A percentile compares a stretch with the other conserved stretches of the same genome.
These are phyloP conservation scores for Drosophila mauritiana DNA, from an alignment of 1,140 invertebrate species.

Conservation along the genomic window DNA sequence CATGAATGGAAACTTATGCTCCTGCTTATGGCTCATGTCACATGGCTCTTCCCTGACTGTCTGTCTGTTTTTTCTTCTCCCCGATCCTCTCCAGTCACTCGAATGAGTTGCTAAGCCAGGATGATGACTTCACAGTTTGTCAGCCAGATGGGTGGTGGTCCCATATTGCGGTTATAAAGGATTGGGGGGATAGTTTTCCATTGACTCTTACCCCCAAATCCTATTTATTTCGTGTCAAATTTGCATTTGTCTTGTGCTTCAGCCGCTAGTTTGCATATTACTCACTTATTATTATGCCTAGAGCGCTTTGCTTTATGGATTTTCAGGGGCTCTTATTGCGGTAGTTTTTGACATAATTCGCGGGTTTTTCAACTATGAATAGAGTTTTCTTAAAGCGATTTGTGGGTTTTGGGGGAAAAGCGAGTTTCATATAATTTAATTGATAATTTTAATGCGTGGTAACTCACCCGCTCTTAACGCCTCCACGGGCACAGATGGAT, in stretches of 20 bases:
- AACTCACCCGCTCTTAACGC: constrained; percentile 91
- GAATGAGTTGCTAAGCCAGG: constrained; percentile 82
- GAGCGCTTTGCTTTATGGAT: constrained; percentile 20
- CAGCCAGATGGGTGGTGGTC: constrained; percentile 67
- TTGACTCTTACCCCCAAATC: background rate
- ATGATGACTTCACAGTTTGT: constrained; percentile 84
- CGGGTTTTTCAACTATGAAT: constrained; percentile 2
- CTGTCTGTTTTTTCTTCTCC: constrained; percentile 6
- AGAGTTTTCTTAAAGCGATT: background rate
- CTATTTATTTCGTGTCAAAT: constrained; percentile 66
- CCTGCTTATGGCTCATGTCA: constrained; percentile 33
- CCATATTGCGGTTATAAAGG: constrained; percentile 19
- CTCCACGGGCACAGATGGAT: constrained; percentile 96
- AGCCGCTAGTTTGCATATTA: constrained; percentile 16
- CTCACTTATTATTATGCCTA: constrained; percentile 49
- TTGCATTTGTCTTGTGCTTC: constrained; percentile 69
- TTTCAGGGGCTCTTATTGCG: constrained; percentile 8
- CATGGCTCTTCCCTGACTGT: constrained; percentile 36
- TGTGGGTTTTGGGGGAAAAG: background rate
- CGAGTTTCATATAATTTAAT: too few species aligned
- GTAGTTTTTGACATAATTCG: constrained; percentile 1
- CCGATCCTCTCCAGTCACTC: constrained; percentile 52
- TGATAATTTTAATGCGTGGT: too few species aligned
- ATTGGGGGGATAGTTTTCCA: constrained; percentile 53
- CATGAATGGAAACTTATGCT: constrained; percentile 79